Conservation (phyloP, 2,113 vertebrate species). For the Tragelaphus strepsiceros region DNA sequence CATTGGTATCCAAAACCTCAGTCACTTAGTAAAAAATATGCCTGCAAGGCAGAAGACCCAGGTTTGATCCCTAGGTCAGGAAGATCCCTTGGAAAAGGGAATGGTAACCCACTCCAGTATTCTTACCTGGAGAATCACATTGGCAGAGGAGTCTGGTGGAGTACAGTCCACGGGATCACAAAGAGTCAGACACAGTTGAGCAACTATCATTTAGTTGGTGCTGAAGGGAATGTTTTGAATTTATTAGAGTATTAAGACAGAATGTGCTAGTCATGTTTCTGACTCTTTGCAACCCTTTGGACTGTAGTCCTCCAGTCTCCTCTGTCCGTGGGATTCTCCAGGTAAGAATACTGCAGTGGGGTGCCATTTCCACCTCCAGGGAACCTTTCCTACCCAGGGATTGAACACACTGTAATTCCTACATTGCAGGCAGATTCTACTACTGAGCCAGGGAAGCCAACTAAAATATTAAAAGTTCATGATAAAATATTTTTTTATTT, state of each 20-base stretch:
- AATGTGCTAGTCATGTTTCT: not conserved
- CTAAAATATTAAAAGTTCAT: not conserved
- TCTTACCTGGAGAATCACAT: not conserved
- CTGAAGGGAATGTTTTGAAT: not conserved
- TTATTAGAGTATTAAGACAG: not conserved
- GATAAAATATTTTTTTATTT: not conserved
- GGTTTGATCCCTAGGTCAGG: rapidly evolving
- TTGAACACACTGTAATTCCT: not conserved
- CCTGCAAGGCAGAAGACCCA: not conserved
- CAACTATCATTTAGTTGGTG: not conserved
- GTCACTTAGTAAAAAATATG: not conserved
- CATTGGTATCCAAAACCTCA: not conserved
- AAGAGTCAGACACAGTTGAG: not conserved
- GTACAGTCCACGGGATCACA: not conserved
- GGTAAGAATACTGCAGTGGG: not conserved
- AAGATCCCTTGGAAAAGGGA: not conserved
- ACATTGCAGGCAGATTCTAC: not conserved
- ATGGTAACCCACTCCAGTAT: not conserved
- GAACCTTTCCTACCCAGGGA: not conserved
- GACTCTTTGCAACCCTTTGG: not conserved
- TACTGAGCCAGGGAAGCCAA: not conserved
- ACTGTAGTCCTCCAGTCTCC: not conserved
- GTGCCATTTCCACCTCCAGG: not conserved
- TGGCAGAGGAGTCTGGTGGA: not conserved
- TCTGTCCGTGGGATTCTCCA: not conserved